phyloP scores from a whole-genome alignment of 2,888 invertebrate species.

The Tetropium fuscum region DNA sequence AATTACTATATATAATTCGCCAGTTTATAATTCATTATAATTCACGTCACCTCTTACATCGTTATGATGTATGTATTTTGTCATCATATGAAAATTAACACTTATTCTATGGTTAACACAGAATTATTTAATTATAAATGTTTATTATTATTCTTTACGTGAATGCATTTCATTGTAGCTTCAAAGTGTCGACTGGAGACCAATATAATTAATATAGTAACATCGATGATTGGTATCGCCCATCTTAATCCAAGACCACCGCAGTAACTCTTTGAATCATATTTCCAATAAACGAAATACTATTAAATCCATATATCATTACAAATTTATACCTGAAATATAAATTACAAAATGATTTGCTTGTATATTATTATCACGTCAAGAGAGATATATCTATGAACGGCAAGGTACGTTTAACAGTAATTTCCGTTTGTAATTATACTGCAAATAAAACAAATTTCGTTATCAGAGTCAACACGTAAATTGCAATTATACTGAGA shows the following conservation, averaged over 20 bases:
- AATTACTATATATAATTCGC: no score
- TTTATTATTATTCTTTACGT: no score
- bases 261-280: neutral
- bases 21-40: no score
- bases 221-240: no score
- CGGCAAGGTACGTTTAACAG: constrained; percentile 30
- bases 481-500: constrained; percentile 24
- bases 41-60: no score
- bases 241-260: neutral
- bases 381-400: constrained; percentile 24
- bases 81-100: no score
- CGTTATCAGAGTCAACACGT: constrained; percentile 32
- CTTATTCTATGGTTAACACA: no score
- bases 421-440: constrained; percentile 33
- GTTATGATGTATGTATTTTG: no score
- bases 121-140: no score
- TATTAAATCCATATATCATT: neutral
- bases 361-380: constrained; percentile 15
- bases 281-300: neutral
- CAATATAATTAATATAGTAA: no score
- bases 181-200: no score
- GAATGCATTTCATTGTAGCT: no score
- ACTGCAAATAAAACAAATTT: constrained; percentile 21
- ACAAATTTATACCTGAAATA: constrained; percentile 3
- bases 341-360: constrained; percentile 21